phyloP scores from a whole-genome alignment of 2,888 invertebrate species.

The Penaeus monodon region DNA sequence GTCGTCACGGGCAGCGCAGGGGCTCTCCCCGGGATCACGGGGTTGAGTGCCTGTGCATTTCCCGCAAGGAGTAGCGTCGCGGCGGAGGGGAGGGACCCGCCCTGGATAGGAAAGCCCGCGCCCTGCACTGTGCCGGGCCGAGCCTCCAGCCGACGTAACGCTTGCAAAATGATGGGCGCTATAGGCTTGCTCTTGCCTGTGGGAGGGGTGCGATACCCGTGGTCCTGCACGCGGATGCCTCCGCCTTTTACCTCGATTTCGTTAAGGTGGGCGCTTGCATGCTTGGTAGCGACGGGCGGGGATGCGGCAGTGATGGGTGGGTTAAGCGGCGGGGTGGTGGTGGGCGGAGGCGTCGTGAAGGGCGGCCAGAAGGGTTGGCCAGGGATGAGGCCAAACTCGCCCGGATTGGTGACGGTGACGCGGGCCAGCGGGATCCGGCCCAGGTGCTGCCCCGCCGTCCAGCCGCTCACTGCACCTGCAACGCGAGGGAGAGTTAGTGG shows the following conservation, averaged over 20 bases:
- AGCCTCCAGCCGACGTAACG: background rate
- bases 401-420: slow-evolving; percentile 51
- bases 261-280: slow-evolving; percentile 32
- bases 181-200: slow-evolving; percentile 8
- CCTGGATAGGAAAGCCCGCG: background rate
- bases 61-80: no score
- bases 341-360: background rate
- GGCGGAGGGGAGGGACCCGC: no score
- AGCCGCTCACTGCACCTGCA: background rate
- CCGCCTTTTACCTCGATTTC: slow-evolving; percentile 14
- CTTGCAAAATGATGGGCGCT: slow-evolving; percentile 24
- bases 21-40: no score
- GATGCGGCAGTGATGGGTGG: slow-evolving; percentile 18
- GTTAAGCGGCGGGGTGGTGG: slow-evolving; percentile 35
- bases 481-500: no score
- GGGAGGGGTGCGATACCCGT: slow-evolving; percentile 36
- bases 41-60: no score
- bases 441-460: slow-evolving; percentile 42
- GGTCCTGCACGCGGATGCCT: slow-evolving; percentile 33
- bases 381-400: slow-evolving; percentile 56
- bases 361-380: slow-evolving; percentile 43
- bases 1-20: no score
- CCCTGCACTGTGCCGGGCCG: background rate
- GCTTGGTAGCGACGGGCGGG: background rate
- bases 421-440: slow-evolving; percentile 35